Evolutionary conservation across 2,797 vertebrate species (phyloP), one percentile per base, ranked within the genome.

Genomic region (Ctenopoma kingsleyae): DNA sequence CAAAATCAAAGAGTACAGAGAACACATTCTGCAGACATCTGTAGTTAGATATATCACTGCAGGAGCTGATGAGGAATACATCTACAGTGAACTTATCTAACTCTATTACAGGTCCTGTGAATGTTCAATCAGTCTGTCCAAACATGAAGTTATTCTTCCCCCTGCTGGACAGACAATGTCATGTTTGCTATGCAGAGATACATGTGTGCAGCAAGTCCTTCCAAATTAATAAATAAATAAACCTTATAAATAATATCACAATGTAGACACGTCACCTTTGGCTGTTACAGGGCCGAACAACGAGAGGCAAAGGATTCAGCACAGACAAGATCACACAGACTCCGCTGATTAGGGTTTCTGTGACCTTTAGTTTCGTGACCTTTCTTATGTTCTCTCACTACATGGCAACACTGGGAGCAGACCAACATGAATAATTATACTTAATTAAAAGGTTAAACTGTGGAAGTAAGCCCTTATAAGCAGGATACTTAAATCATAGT

Each of bases 151-250:
- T 49, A 38, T 52, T 22, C 76, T 67, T 63, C 76, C 67, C 47
- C 63, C 83, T 72, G 58, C 62, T 80, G 83, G 79, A 58, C 6
- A 56, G 6, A 47, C 8, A 3, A 0, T 32, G 15, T 19, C 5
- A 8, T 32, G 30, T 7, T 48, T 52, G 12, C 4, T 0, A 4
- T 48, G 12, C n/a, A 59, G 22, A 3, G 23, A 13, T 25, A 47
- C 20, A 23, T 27, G 17, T 16, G 12, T 23, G 4, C 2, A 27
- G 16, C 25, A 7, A 1, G 19, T 11, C 5, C 3, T 11, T 13
- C 9, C 3, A 38, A 11, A 38, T 10, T 13, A 11, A 38, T 38
- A 38, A 27, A 38, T 10, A 11, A 38, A 38, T 10, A 10, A 38
- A 10, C 13, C 36, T 35, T 35, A 41, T 41, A 41, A 41, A 41